These are phyloP conservation scores for Oryzias woworae DNA, from an alignment of 2,113 vertebrate species.

Conservation along the genomic window DNA sequence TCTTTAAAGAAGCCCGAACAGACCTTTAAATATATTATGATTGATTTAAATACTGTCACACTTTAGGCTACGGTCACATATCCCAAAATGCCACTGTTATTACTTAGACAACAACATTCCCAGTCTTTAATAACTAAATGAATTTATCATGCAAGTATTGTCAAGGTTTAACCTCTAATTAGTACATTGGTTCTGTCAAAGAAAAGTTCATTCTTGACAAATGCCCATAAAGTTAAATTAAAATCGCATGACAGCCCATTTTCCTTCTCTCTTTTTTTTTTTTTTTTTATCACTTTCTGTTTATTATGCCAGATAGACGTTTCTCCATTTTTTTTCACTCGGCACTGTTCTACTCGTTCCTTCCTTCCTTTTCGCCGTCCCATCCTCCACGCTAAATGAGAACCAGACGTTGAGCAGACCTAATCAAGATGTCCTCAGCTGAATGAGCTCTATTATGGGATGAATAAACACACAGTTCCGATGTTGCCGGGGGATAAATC, in stretches of 20 bases:
- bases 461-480: constrained; percentile 75
- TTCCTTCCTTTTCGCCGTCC: constrained; percentile 24
- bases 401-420: constrained; percentile 67
- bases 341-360: constrained; percentile 20
- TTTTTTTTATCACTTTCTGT: neutral
- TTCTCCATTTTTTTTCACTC: constrained; percentile 16
- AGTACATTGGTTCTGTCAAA: too few species aligned
- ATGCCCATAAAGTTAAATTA: neutral
- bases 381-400: constrained; percentile 65
- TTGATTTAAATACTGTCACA: constrained; percentile 12
- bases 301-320: neutral
- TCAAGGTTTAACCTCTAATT: too few species aligned
- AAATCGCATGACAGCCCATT: neutral
- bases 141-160: too few species aligned
- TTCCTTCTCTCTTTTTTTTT: too few species aligned
- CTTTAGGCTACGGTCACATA: too few species aligned
- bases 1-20: constrained; percentile 17
- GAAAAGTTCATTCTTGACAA: too few species aligned
- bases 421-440: constrained; percentile 74
- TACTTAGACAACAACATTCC: too few species aligned
- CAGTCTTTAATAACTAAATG: too few species aligned
- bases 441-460: constrained; percentile 73
- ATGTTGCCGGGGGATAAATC: constrained; percentile 67
- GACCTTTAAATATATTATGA: constrained; percentile 8
- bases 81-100: too few species aligned